phyloP scores from a whole-genome alignment of 2,797 vertebrate species.

The Enteromius radiatus region DNA sequence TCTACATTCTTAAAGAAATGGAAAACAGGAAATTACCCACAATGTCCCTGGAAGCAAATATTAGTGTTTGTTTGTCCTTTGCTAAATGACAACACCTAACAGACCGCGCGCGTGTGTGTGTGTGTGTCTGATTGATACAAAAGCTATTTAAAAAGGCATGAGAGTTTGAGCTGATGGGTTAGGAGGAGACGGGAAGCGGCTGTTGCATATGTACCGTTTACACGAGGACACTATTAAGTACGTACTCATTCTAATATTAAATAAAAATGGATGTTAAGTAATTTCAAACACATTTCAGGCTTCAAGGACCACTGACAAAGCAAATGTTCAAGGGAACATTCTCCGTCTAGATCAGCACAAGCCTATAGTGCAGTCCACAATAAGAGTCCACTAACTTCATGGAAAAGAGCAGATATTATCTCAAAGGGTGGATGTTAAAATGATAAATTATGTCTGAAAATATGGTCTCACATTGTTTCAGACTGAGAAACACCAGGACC shows the following conservation, averaged over 20 bases:
- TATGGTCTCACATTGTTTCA: not conserved
- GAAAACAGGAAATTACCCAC: slow-evolving; percentile 25
- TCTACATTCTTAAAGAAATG: not conserved
- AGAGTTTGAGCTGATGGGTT: slow-evolving; percentile 19
- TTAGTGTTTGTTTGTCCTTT: slow-evolving; percentile 8
- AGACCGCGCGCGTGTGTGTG: too few species aligned
- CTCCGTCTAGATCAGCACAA: not conserved
- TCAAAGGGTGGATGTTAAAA: not conserved
- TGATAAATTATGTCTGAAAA: not conserved
- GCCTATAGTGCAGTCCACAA: not conserved
- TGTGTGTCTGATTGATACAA: not conserved
- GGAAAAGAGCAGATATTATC: not conserved
- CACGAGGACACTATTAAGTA: not conserved
- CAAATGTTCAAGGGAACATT: not conserved
- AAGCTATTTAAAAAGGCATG: slow-evolving; percentile 12
- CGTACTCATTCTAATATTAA: not conserved
- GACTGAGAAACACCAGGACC: not conserved
- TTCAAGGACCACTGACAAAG: not conserved
- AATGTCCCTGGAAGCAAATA: slow-evolving; percentile 34
- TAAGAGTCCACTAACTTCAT: not conserved
- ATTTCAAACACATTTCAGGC: slow-evolving; percentile 4
- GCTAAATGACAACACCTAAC: slow-evolving; percentile 26
- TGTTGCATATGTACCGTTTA: not conserved
- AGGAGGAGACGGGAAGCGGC: not conserved
- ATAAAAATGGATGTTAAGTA: not conserved